Percentiles rank a stretch among this genome's conserved stretches.
Evolutionary conservation across 2,888 invertebrate species (phyloP).

Genomic region (Sycophila texana): DNA sequence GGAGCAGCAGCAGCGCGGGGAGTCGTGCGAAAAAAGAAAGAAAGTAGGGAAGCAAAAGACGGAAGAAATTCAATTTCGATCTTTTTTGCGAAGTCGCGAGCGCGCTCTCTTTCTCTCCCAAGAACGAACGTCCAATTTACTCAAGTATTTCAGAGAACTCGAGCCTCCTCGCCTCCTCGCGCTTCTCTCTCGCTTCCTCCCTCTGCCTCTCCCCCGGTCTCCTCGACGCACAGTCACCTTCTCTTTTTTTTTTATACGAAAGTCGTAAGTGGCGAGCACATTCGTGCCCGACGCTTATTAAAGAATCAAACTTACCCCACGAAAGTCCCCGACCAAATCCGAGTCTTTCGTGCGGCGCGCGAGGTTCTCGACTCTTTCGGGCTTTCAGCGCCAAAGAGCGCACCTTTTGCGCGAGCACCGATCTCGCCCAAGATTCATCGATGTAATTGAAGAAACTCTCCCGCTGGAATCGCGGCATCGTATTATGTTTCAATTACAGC

Average conservation of each 20-base stretch:
- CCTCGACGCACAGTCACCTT: neutral
- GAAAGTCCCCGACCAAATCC: neutral
- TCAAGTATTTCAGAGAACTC: constrained; percentile 55
- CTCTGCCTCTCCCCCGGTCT: neutral
- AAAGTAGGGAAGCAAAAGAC: constrained; percentile 15
- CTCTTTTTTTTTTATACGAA: constrained; percentile 22
- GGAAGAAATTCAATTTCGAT: constrained; percentile 57
- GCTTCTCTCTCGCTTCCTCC: neutral
- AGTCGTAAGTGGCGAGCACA: constrained; percentile 51
- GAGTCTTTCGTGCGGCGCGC: neutral
- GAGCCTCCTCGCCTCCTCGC: constrained; percentile 39
- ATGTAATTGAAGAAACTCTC: constrained; percentile 47
- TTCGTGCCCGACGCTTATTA: constrained; percentile 52
- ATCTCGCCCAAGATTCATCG: constrained; percentile 42
- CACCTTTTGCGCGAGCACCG: too few relatives aligned
- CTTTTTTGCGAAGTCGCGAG: constrained; percentile 51
- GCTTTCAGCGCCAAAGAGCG: neutral
- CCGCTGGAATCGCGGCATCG: constrained; percentile 6
- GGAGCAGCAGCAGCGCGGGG: neutral
- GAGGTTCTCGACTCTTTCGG: constrained; percentile 5
- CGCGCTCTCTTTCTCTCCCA: constrained; percentile 7
- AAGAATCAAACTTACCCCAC: constrained; percentile 45
- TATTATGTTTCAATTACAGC: constrained; percentile 56
- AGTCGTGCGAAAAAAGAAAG: constrained; percentile 3
- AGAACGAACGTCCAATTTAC: constrained; percentile 56